These are phyloP conservation scores for Centroberyx gerrardi DNA, from an alignment of 2,797 vertebrate species.

Conservation along the genomic window DNA sequence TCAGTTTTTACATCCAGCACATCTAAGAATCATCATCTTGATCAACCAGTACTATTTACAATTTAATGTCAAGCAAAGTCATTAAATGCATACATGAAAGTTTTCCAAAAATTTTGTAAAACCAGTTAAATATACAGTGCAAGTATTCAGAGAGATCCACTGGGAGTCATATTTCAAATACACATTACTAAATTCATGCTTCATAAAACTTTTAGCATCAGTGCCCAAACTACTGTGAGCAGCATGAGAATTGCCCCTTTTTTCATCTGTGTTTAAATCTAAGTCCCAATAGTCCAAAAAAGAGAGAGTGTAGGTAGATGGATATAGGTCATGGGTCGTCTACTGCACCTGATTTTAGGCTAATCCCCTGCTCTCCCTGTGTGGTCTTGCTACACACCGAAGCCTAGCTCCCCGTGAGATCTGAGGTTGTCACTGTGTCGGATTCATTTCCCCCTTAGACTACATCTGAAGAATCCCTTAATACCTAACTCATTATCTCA, in stretches of 20 bases:
- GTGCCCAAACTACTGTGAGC: constrained; percentile 47
- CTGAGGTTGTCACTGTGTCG: constrained; percentile 19
- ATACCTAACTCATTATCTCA: constrained; percentile 50
- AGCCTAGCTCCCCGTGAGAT: constrained; percentile 18
- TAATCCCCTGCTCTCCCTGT: constrained; percentile 12
- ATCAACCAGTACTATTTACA: too few relatives aligned
- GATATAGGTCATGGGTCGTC: constrained; percentile 38
- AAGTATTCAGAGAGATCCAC: constrained; percentile 23
- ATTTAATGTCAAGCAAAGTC: too few relatives aligned
- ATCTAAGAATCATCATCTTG: too few relatives aligned
- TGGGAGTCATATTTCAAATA: constrained; percentile 53
- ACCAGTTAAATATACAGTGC: not conserved
- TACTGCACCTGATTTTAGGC: constrained; percentile 36
- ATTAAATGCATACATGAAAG: too few relatives aligned
- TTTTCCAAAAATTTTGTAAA: too few relatives aligned
- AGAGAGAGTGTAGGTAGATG: too few relatives aligned
- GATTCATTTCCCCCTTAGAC: constrained; percentile 37
- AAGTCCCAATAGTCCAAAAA: constrained; percentile 5
- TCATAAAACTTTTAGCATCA: constrained; percentile 53
- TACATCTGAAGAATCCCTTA: constrained; percentile 42
- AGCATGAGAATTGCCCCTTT: constrained; percentile 33
- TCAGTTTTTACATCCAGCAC: too few relatives aligned
- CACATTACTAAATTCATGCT: constrained; percentile 60
- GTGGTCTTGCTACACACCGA: constrained; percentile 1
- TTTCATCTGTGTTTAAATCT: constrained; percentile 45